Percentiles rank a stretch among this genome's conserved stretches.
These are phyloP conservation scores for Megathymus violae DNA, from an alignment of 1,140 invertebrate genomes.

Conservation along the genomic window DNA sequence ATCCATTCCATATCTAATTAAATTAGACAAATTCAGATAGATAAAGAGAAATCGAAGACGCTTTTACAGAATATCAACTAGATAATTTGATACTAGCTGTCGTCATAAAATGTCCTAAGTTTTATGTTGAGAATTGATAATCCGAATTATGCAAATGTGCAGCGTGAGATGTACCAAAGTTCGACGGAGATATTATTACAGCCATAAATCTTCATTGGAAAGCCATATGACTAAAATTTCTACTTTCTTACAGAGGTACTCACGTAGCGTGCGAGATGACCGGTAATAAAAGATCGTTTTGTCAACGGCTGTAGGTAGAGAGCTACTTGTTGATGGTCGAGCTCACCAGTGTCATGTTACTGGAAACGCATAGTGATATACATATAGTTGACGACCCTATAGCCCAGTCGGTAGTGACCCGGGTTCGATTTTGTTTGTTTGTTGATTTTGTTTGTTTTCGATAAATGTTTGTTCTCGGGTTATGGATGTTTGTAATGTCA, in stretches of 20 bases:
- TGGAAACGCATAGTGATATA: not conserved
- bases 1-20: slow-evolving; percentile 3
- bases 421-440: not conserved
- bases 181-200: slow-evolving; percentile 39
- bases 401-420: too few relatives aligned
- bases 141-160: slow-evolving; percentile 40
- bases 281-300: slow-evolving; percentile 20
- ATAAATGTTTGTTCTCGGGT: too few relatives aligned
- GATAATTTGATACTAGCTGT: slow-evolving; percentile 31
- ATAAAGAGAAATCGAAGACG: slow-evolving; percentile 23
- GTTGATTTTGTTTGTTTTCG: too few relatives aligned
- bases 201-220: slow-evolving; percentile 41
- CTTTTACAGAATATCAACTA: slow-evolving; percentile 23
- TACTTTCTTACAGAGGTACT: slow-evolving; percentile 18
- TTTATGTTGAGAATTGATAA: slow-evolving; percentile 39
- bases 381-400: too few relatives aligned
- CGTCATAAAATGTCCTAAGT: slow-evolving; percentile 36
- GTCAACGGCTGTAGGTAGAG: slow-evolving; percentile 5
- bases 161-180: slow-evolving; percentile 35
- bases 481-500: too few relatives aligned
- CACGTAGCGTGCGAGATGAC: slow-evolving; percentile 7
- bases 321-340: not conserved
- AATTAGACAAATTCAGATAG: slow-evolving; percentile 17
- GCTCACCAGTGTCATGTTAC: not conserved
- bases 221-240: slow-evolving; percentile 31